phyloP scores from a whole-genome alignment of 2,888 invertebrate species.

The Leptogaster cylindrica region DNA sequence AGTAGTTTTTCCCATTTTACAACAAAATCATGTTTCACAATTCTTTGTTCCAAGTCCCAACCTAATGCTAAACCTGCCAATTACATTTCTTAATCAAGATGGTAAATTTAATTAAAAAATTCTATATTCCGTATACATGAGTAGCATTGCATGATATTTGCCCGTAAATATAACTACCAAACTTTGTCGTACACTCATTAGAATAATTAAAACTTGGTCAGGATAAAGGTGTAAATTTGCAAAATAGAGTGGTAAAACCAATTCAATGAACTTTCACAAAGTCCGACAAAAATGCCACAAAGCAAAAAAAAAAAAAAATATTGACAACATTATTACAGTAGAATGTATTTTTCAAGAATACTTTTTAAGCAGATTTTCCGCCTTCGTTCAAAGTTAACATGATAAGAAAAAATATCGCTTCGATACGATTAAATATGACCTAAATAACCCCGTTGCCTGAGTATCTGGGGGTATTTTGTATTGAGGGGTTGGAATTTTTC shows the following conservation, averaged over 20 bases:
- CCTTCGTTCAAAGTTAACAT: background rate
- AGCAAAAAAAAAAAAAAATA: too few relatives aligned
- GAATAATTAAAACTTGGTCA: slow-evolving; percentile 11
- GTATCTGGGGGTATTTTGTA: slow-evolving; percentile 7
- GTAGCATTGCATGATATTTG: too few relatives aligned
- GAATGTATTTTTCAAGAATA: background rate
- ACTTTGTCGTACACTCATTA: slow-evolving; percentile 6
- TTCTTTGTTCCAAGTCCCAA: too few relatives aligned
- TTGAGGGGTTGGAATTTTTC: slow-evolving; percentile 9
- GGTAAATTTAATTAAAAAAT: too few relatives aligned
- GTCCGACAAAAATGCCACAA: background rate
- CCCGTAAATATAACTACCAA: too few relatives aligned
- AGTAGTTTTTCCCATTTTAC: too few relatives aligned
- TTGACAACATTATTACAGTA: background rate
- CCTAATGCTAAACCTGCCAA: too few relatives aligned
- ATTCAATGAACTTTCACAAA: background rate
- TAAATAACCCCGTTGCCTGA: background rate
- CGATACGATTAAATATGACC: background rate
- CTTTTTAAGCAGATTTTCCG: background rate
- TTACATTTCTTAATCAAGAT: too few relatives aligned
- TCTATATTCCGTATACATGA: too few relatives aligned
- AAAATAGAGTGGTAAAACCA: background rate
- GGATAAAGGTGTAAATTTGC: background rate
- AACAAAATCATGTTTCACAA: too few relatives aligned
- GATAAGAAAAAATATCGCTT: slow-evolving; percentile 2